These are phyloP conservation scores for Holothuria scabra DNA, from an alignment of 53 echinoderm and acorn worm species.

Conservation along the genomic window DNA sequence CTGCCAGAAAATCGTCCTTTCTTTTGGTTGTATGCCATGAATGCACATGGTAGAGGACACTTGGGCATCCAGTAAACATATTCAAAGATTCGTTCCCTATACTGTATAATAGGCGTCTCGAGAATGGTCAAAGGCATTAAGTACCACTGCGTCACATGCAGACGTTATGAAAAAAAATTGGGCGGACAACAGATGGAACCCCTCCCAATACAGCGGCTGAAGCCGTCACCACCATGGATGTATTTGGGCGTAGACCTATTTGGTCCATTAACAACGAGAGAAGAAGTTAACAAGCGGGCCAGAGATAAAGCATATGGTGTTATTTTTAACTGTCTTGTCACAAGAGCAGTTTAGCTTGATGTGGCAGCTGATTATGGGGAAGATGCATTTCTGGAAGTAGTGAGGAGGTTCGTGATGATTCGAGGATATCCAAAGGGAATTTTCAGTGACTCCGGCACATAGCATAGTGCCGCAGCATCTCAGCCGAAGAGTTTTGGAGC, in stretches of 20 bases:
- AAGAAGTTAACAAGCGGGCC: slow-evolving; percentile 53
- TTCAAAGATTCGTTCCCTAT: slow-evolving; percentile 44
- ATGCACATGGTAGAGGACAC: slow-evolving; percentile 43
- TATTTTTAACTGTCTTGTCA: slow-evolving; percentile 54
- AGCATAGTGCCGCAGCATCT: slow-evolving; percentile 42
- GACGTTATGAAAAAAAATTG: not conserved
- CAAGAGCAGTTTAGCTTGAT: slow-evolving; percentile 58
- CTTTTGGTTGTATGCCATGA: slow-evolving; percentile 28
- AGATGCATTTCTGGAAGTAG: slow-evolving; percentile 47
- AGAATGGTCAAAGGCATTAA: slow-evolving; percentile 8
- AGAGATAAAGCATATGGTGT: slow-evolving; percentile 42
- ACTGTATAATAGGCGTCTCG: slow-evolving; percentile 38
- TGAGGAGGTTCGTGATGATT: slow-evolving; percentile 52
- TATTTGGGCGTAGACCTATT: slow-evolving; percentile 61
- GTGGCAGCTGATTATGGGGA: slow-evolving; percentile 49
- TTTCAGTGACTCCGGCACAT: slow-evolving; percentile 56
- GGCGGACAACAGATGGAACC: slow-evolving; percentile 12
- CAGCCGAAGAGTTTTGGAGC: slow-evolving; percentile 42
- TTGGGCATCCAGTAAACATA: slow-evolving; percentile 39
- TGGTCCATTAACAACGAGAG: slow-evolving; percentile 52
- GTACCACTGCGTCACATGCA: slow-evolving; percentile 18
- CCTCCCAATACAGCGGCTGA: slow-evolving; percentile 20
- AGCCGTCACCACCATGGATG: slow-evolving; percentile 62
- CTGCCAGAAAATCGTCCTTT: slow-evolving; percentile 40
- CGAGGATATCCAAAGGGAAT: slow-evolving; percentile 57